Evolutionary conservation across 2,888 invertebrate species (phyloP).

Genomic region (Gibbula magus): DNA sequence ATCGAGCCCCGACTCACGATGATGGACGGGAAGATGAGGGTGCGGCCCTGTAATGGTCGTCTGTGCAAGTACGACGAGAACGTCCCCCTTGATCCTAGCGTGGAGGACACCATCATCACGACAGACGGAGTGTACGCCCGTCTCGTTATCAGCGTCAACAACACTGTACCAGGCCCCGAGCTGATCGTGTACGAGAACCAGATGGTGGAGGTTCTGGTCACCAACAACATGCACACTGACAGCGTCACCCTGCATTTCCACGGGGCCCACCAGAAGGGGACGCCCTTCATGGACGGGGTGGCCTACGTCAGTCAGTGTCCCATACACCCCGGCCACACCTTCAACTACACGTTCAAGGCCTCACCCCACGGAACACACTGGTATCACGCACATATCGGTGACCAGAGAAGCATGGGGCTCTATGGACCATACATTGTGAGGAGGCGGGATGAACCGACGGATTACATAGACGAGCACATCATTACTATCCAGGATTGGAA

Average conservation of each 20-base stretch:
- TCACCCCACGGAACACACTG: slow-evolving; percentile 49
- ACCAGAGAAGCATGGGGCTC: slow-evolving; percentile 53
- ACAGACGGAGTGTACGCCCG: slow-evolving; percentile 48
- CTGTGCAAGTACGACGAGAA: slow-evolving; percentile 22
- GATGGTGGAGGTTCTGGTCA: slow-evolving; percentile 38
- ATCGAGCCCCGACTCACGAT: slow-evolving; percentile 44
- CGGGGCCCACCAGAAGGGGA: slow-evolving; percentile 51
- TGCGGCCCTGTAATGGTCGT: slow-evolving; percentile 32
- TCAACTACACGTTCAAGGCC: slow-evolving; percentile 52
- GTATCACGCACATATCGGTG: slow-evolving; percentile 55
- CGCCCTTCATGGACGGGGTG: slow-evolving; percentile 58
- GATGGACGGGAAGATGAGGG: slow-evolving; percentile 34
- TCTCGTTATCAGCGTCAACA: slow-evolving; percentile 54
- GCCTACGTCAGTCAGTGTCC: slow-evolving; percentile 60
- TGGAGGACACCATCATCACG: slow-evolving; percentile 43
- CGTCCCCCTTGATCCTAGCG: not conserved
- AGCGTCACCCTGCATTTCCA: slow-evolving; percentile 57
- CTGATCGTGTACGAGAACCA: slow-evolving; percentile 56
- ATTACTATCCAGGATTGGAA: slow-evolving; percentile 39
- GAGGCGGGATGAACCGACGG: not conserved
- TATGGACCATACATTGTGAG: slow-evolving; percentile 50
- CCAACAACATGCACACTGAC: slow-evolving; percentile 50
- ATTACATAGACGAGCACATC: slow-evolving; percentile 25
- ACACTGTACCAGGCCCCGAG: slow-evolving; percentile 54
- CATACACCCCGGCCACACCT: slow-evolving; percentile 47